These are phyloP conservation scores for Festucalex cinctus DNA, from an alignment of 2,113 vertebrate species.

Conservation along the genomic window DNA sequence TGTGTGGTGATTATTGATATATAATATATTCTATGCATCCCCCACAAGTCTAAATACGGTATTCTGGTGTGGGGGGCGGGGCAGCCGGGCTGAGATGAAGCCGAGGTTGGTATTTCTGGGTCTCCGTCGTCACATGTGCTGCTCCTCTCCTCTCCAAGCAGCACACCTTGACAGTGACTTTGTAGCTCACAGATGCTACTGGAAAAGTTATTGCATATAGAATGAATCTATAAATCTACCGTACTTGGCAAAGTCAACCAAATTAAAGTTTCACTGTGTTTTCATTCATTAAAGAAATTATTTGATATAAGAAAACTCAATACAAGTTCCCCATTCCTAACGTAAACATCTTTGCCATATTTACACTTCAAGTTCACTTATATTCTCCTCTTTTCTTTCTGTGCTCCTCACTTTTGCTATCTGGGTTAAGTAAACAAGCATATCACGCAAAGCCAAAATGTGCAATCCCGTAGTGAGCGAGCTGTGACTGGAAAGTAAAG, in stretches of 20 bases:
- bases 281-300: background rate
- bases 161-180: conserved; percentile 69
- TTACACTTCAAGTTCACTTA: background rate
- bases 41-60: too few relatives aligned
- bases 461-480: conserved; percentile 39
- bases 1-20: background rate
- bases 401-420: background rate
- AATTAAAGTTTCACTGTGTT: too few relatives aligned
- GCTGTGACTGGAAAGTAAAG: conserved; percentile 18
- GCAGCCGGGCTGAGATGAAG: conserved; percentile 43
- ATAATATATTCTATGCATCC: too few relatives aligned
- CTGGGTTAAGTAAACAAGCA: conserved; percentile 2
- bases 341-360: background rate
- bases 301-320: background rate
- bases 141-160: conserved; percentile 49
- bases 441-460: conserved; percentile 33
- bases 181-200: too few relatives aligned
- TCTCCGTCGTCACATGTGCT: conserved; percentile 49
- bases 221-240: too few relatives aligned
- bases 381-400: background rate
- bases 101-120: conserved; percentile 56
- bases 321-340: background rate
- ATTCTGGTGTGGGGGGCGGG: too few relatives aligned
- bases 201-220: too few relatives aligned
- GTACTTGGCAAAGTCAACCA: too few relatives aligned